phyloP scores from a whole-genome alignment of 2,797 vertebrate species.

The Acanthurus lineatus region DNA sequence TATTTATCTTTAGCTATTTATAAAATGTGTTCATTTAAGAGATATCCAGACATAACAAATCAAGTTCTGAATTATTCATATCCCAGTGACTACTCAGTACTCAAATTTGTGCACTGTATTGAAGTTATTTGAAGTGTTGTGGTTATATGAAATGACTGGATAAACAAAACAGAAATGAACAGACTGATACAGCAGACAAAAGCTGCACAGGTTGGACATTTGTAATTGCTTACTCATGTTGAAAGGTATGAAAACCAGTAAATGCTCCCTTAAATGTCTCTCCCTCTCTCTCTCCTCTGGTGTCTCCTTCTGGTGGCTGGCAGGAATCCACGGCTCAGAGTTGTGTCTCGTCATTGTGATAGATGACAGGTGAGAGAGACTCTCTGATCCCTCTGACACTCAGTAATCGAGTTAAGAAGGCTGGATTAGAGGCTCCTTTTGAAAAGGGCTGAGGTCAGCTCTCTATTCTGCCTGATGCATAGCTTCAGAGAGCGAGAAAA shows the following conservation, averaged over 20 bases:
- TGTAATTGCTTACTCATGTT: slow-evolving; percentile 2
- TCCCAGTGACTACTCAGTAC: not conserved
- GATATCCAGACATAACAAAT: not conserved
- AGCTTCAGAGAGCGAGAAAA: slow-evolving; percentile 69
- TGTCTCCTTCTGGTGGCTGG: slow-evolving; percentile 28
- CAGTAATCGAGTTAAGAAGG: slow-evolving; percentile 87
- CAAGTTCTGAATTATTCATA: not conserved
- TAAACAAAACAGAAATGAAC: not conserved
- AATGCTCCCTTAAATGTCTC: slow-evolving; percentile 24
- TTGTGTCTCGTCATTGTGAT: slow-evolving; percentile 65
- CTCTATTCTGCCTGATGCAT: slow-evolving; percentile 74
- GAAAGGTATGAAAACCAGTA: slow-evolving; percentile 42
- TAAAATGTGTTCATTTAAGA: not conserved
- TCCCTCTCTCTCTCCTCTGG: slow-evolving; percentile 20
- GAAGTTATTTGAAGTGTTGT: not conserved
- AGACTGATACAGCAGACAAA: slow-evolving; percentile 4
- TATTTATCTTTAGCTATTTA: not conserved
- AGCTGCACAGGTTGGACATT: not conserved
- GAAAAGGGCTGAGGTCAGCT: slow-evolving; percentile 77
- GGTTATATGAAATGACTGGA: not conserved
- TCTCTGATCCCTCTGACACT: slow-evolving; percentile 85
- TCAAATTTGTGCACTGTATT: not conserved
- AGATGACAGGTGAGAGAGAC: slow-evolving; percentile 87
- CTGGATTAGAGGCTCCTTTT: slow-evolving; percentile 83
- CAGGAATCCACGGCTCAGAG: slow-evolving; percentile 48